A percentile compares a stretch with the other conserved stretches of the same genome.
Conservation (phyloP, 2,113 vertebrate genomes). For the Hirundichthys speculiger region DNA sequence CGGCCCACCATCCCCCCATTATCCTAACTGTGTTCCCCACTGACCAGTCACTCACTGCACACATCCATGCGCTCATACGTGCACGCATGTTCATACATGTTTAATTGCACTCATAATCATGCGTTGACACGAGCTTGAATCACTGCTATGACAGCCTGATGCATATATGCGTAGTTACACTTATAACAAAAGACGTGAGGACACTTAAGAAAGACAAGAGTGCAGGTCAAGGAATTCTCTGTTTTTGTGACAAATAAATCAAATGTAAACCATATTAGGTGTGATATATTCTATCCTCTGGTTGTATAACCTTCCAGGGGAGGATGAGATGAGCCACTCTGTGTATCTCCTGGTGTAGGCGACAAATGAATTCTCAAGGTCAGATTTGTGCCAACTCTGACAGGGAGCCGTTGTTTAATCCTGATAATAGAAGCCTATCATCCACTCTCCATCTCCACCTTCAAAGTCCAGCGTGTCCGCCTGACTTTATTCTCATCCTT, state of each 20-base stretch:
- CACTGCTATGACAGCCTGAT: no score
- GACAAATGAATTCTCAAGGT: constrained; percentile 44
- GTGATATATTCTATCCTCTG: constrained; percentile 8
- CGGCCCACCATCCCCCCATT: constrained; percentile 61
- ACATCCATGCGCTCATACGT: constrained; percentile 24
- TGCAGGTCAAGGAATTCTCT: background rate
- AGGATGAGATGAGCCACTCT: constrained; percentile 20
- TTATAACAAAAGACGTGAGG: no score
- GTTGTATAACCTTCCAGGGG: constrained; percentile 6
- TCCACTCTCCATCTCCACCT: constrained; percentile 34
- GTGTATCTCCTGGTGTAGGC: constrained; percentile 6
- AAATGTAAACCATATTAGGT: background rate
- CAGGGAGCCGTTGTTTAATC: constrained; percentile 42
- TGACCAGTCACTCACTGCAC: constrained; percentile 39
- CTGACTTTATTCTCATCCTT: constrained; percentile 43
- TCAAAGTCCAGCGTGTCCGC: constrained; percentile 43
- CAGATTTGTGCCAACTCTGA: constrained; percentile 44
- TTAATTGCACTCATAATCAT: constrained; percentile 46
- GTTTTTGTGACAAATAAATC: background rate
- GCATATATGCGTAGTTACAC: no score
- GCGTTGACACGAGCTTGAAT: no score
- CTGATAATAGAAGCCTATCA: constrained; percentile 50
- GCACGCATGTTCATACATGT: constrained; percentile 38
- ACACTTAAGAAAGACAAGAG: no score
- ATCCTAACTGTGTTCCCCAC: constrained; percentile 45